Conservation (phyloP, 2,797 vertebrate genomes). For the Lates japonicus region DNA sequence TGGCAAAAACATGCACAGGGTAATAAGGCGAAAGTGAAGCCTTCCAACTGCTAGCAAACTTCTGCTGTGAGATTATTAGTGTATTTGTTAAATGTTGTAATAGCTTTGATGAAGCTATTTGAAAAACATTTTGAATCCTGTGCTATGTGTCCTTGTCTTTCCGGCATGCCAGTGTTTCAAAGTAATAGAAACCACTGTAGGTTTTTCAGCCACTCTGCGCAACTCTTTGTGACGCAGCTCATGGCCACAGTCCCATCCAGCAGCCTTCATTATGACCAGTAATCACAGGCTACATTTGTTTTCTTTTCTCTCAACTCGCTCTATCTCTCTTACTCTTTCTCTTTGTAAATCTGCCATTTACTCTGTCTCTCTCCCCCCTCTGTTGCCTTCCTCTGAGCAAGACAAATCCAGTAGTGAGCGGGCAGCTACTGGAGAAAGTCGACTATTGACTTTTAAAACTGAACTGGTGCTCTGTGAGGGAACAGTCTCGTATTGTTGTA, state of each 20-base stretch:
- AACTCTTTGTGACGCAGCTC: slow-evolving; percentile 79
- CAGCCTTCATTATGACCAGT: slow-evolving; percentile 79
- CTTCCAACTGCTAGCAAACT: slow-evolving; percentile 22
- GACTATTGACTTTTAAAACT: slow-evolving; percentile 86
- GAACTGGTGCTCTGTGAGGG: slow-evolving; percentile 80
- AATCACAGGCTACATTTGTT: slow-evolving; percentile 82
- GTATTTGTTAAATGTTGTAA: slow-evolving; percentile 47
- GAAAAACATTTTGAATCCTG: slow-evolving; percentile 29
- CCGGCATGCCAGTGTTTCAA: slow-evolving; percentile 63
- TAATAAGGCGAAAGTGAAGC: slow-evolving; percentile 50
- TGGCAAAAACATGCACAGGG: slow-evolving; percentile 58
- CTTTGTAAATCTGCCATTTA: slow-evolving; percentile 57
- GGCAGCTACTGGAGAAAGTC: slow-evolving; percentile 77
- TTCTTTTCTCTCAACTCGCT: slow-evolving; percentile 67
- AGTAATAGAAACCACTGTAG: slow-evolving; percentile 69
- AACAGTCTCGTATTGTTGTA: slow-evolving; percentile 85
- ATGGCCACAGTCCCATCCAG: slow-evolving; percentile 72
- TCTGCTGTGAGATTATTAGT: slow-evolving; percentile 45
- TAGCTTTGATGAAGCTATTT: slow-evolving; percentile 36
- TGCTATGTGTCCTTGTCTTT: slow-evolving; percentile 43
- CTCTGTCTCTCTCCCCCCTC: slow-evolving; percentile 43
- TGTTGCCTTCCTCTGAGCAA: slow-evolving; percentile 56
- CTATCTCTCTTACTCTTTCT: slow-evolving; percentile 37
- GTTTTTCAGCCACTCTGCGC: slow-evolving; percentile 64
- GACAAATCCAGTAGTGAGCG: slow-evolving; percentile 68